phyloP scores from a whole-genome alignment of 2,797 vertebrate species.

The Pangasius macronema region DNA sequence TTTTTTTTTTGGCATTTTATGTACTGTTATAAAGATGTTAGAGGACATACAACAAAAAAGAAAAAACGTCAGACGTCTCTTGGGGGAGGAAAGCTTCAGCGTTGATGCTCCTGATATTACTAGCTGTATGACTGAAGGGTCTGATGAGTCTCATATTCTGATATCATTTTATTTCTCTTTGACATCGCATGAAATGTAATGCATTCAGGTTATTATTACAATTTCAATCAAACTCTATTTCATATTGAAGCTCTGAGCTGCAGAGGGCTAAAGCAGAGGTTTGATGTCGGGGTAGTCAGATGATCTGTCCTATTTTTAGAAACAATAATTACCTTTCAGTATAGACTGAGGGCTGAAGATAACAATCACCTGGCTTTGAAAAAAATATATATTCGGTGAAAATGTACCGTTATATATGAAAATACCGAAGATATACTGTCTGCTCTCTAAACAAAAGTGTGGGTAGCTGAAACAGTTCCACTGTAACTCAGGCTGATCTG shows the following conservation, averaged over 20 bases:
- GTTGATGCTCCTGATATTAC: slow-evolving; percentile 22
- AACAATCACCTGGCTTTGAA: slow-evolving; percentile 66
- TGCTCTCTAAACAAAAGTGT: slow-evolving; percentile 9
- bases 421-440: not conserved
- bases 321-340: slow-evolving; percentile 70
- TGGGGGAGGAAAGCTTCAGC: slow-evolving; percentile 15
- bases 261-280: slow-evolving; percentile 57
- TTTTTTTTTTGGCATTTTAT: slow-evolving; percentile 32
- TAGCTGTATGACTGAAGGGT: slow-evolving; percentile 1
- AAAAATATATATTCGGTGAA: slow-evolving; percentile 30
- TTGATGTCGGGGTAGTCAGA: slow-evolving; percentile 68
- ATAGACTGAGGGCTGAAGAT: slow-evolving; percentile 68
- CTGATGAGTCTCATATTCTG: not conserved
- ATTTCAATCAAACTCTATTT: slow-evolving; percentile 8
- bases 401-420: not conserved
- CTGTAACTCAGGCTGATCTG: slow-evolving; percentile 15
- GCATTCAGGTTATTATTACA: slow-evolving; percentile 18
- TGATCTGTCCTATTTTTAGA: slow-evolving; percentile 72
- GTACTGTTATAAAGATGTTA: slow-evolving; percentile 36
- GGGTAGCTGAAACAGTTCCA: not conserved
- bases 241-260: slow-evolving; percentile 19
- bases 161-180: slow-evolving; percentile 2
- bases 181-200: slow-evolving; percentile 9
- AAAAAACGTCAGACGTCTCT: slow-evolving; percentile 39
- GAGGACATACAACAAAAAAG: slow-evolving; percentile 7